Evolutionary conservation across 2,797 vertebrate genomes (phyloP), one percentile per base, ranked within the genome.

Genomic region (Kryptolebias ocellatus): DNA sequence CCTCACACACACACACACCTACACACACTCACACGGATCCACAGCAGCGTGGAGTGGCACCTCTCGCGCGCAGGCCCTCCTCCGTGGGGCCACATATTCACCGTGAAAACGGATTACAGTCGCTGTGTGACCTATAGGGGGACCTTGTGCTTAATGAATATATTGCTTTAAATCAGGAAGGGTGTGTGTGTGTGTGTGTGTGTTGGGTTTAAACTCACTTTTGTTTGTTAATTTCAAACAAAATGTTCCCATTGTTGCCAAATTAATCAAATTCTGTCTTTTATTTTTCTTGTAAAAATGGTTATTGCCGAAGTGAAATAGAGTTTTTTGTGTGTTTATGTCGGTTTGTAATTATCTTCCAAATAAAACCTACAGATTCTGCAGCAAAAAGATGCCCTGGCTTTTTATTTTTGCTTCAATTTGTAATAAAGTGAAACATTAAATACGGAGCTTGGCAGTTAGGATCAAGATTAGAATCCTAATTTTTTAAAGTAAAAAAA

Each of bases 41-140:
- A 53, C 45, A 59, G 72, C 56, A 60, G 56, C 65, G 42, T 83
- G 78, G 77, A 82, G 83, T 84, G 83, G 80, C 76, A 83, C 80
- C 79, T 58, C 60, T 50, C 44, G 12, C 50, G n/a, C 49, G 49
- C 57, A 20, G 17, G 39, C 75, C 78, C 72, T 73, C 42, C 68
- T 65, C 65, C 46, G 64, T 58, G 83, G 84, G 84, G 81, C 81
- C 75, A 64, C 85, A 84, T 72, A 77, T 81, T 79, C 87, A 87
- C 78, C 88, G 87, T 93, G 90, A 91, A 93, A 93, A 69, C 59
- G 88, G 90, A 92, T 93, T 90, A 90, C 90, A 89, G 86, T 80
- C 79, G 58, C 77, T 86, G 80, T 83, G 76, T 85, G 87, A 91
- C 89, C 88, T 89, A 86, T 86, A 83, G 84, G 66, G 83, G 83